Evolutionary conservation across 2,113 vertebrate genomes (phyloP).

Genomic region (Rhagologus leucostigma): DNA sequence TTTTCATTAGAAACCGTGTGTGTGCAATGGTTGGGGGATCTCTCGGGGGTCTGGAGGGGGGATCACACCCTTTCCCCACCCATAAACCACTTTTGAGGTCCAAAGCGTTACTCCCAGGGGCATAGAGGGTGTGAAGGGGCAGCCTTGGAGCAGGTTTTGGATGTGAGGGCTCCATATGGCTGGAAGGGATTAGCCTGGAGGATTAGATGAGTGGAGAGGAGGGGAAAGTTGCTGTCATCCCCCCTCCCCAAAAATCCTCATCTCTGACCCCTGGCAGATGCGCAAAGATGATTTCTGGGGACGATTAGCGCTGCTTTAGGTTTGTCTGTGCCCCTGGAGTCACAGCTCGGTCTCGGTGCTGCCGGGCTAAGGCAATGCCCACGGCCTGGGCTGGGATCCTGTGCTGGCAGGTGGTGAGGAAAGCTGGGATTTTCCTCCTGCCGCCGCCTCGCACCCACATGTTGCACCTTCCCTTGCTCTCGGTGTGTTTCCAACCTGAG

Average conservation of each 20-base stretch:
- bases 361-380: accelerated
- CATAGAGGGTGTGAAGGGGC: accelerated
- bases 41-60: accelerated
- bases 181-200: conserved; percentile 56
- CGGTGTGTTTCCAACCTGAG: neutral
- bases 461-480: neutral
- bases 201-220: conserved; percentile 52
- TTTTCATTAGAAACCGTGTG: accelerated
- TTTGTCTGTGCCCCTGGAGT: neutral
- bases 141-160: neutral
- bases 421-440: neutral
- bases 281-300: neutral
- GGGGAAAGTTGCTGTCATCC: conserved; percentile 50
- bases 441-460: accelerated
- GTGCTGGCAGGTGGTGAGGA: neutral
- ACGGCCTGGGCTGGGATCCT: neutral
- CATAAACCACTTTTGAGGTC: neutral
- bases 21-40: neutral
- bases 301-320: neutral
- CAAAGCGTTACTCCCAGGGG: neutral
- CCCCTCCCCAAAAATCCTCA: neutral
- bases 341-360: accelerated
- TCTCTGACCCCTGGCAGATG: conserved; percentile 24
- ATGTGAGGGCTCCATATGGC: conserved; percentile 58
- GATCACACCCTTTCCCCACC: neutral